Conservation (phyloP, 23 tunicate species). For the Phallusia fumigata region DNA sequence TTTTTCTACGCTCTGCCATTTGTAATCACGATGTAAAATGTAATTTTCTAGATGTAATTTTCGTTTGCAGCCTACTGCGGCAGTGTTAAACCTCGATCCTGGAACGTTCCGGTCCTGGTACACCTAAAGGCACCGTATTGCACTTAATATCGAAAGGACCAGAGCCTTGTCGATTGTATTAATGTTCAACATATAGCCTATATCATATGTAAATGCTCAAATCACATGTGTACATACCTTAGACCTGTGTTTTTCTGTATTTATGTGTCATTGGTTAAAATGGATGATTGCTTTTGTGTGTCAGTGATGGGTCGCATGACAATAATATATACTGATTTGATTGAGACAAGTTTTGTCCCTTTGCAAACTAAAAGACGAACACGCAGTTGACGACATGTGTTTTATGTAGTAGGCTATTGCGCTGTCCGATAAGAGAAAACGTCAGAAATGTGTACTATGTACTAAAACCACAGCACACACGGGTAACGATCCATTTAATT, state of each 20-base stretch:
- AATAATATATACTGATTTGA: too few species aligned
- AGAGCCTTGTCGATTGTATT: neutral
- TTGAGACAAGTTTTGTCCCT: too few species aligned
- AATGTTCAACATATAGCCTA: neutral
- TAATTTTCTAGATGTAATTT: neutral
- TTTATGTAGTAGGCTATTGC: too few species aligned
- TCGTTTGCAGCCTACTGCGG: constrained; percentile 8
- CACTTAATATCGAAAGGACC: constrained; percentile 8
- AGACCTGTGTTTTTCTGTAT: neutral
- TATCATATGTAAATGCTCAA: neutral
- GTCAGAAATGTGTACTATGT: too few species aligned
- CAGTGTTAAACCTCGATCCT: neutral
- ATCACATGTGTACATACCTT: neutral
- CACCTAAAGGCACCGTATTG: constrained; percentile 1
- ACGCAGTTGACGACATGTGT: too few species aligned
- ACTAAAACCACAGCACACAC: too few species aligned
- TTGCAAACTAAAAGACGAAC: too few species aligned
- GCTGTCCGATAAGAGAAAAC: too few species aligned
- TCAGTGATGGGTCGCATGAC: too few species aligned
- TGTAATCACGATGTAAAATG: neutral
- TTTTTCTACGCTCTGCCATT: too few species aligned
- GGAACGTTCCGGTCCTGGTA: neutral
- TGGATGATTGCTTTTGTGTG: too few species aligned
- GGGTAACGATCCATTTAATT: too few species aligned
- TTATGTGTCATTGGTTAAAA: neutral